A percentile compares a stretch with the other conserved stretches of the same genome.
phyloP scores from a whole-genome alignment of 2,113 vertebrate species.

The Smithornis capensis region DNA sequence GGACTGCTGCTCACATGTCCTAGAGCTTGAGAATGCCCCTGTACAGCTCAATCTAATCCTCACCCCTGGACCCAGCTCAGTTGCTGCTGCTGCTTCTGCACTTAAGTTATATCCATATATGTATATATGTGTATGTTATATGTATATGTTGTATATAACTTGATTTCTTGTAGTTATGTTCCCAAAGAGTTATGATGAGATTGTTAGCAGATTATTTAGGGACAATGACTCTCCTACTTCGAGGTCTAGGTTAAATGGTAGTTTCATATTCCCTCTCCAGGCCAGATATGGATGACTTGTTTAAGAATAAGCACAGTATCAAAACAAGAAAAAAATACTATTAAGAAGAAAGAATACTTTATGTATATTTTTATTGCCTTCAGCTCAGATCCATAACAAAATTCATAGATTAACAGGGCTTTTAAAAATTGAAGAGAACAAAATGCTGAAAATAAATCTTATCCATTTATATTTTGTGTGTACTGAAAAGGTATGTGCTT shows the following conservation, averaged over 20 bases:
- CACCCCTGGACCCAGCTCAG: background rate
- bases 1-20: background rate
- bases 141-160: background rate
- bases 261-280: background rate
- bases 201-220: background rate
- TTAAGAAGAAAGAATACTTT: background rate
- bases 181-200: background rate
- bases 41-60: background rate
- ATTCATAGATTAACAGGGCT: background rate
- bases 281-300: background rate
- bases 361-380: background rate
- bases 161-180: background rate
- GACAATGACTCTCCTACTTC: background rate
- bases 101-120: too few relatives aligned
- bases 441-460: background rate
- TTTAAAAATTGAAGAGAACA: background rate
- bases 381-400: background rate
- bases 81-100: background rate
- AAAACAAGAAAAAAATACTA: background rate
- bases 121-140: background rate
- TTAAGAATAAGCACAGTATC: background rate
- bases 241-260: background rate
- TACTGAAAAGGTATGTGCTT: background rate
- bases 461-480: background rate
- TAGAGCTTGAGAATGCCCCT: background rate